Base-by-base conservation (phyloP, 2,888 invertebrate genomes). In the Ochropacha duplaris region DNA sequence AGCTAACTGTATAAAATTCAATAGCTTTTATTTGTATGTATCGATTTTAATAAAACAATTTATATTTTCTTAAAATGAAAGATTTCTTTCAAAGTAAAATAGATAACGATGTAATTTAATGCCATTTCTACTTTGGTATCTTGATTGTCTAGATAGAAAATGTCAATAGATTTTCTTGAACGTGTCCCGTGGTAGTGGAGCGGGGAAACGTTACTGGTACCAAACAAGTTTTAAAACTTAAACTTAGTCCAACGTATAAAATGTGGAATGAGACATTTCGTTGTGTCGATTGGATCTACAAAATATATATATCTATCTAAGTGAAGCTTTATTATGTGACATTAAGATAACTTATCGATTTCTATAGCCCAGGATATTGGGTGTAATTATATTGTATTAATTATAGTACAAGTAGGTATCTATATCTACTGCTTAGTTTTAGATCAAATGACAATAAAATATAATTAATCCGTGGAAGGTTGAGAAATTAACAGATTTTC, bases 141-240 rank as follows among this genome's bases (percentile, higher is more conserved):
- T 49, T 34, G 28, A 66, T 67, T 54, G 62, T 56, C 54, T 60
- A 60, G 50, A 72, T 67, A 68, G 54, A 65, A 62, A 65, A 62
- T 50, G 54, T 64, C 61, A 62, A 68, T 71, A 66, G 64, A 71
- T 69, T 55, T 28, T 51, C 44, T 44, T 57, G 22, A 56, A 64
- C 57, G 60, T 56, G 56, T 51, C 24, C 44, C 55, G 61, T 56
- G 63, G 55, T 57, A 50, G 55, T 59, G 19, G 44, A 19, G 9
- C 44, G 44, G 16, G n/a, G 44, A 36, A 36, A 19, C 19, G 44
- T 44, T 73, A 65, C 62, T 67, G 64, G 64, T 62, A 60, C 66
- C 68, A 75, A 78, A 81, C 78, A 77, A 81, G 81, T 81, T 79
- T 72, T 63, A 60, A 61, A 79, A 76, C 71, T 64, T 58, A 59